phyloP scores from a whole-genome alignment of 2,797 vertebrate genomes.

The Brachyrhaphis roseni region DNA sequence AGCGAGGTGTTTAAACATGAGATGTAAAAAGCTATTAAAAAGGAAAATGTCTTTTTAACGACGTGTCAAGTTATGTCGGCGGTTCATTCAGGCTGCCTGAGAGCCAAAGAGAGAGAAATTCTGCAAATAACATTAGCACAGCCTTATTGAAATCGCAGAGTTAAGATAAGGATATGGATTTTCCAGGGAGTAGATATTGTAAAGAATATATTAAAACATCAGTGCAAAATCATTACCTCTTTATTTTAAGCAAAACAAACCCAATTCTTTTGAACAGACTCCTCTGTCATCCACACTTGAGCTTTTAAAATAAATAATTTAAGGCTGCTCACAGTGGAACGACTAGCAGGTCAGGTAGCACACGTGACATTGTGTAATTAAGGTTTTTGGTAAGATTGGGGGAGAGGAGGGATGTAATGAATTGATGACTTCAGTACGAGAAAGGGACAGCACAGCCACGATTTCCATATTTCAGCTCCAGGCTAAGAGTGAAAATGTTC shows the following conservation, averaged over 20 bases:
- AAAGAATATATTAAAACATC: background rate
- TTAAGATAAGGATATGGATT: background rate
- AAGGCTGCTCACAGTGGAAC: background rate
- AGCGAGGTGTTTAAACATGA: background rate
- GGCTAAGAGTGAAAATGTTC: slow-evolving; percentile 44
- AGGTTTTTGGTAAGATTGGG: slow-evolving; percentile 44
- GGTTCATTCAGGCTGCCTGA: background rate
- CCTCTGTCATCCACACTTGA: background rate
- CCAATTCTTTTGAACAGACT: too few species aligned
- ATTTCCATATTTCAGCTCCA: slow-evolving; percentile 62
- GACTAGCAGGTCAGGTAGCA: slow-evolving; percentile 52
- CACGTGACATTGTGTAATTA: slow-evolving; percentile 70
- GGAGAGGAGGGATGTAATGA: slow-evolving; percentile 15
- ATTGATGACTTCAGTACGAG: slow-evolving; percentile 59
- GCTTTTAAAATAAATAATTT: background rate
- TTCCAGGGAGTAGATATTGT: background rate
- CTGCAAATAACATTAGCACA: background rate
- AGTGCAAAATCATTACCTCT: background rate
- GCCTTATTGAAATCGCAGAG: background rate
- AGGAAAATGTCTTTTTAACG: background rate
- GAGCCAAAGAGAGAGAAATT: background rate
- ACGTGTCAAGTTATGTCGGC: background rate
- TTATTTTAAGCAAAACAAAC: background rate
- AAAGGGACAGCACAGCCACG: slow-evolving; percentile 45
- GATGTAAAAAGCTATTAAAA: background rate